Evolutionary conservation across 2,888 invertebrate species (phyloP).

Genomic region (Euclidia mi): DNA sequence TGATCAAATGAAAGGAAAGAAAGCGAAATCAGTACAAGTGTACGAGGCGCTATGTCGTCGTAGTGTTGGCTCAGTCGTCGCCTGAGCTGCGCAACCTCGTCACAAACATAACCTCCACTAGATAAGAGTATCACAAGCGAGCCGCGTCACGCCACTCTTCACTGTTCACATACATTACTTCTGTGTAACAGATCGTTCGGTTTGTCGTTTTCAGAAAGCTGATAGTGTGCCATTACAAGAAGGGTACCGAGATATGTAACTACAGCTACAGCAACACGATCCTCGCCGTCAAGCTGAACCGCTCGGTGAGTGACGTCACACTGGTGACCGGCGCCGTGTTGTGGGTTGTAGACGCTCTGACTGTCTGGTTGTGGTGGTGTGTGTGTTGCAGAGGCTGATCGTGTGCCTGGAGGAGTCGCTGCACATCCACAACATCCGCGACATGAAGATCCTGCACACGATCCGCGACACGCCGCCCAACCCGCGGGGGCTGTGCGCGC

Average conservation of each 20-base stretch:
- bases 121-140: too few relatives aligned
- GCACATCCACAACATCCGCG: constrained; percentile 99
- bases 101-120: too few relatives aligned
- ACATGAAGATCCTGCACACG: constrained; percentile 99
- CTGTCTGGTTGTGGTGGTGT: too few relatives aligned
- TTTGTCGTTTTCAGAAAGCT: constrained; percentile 90
- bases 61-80: too few relatives aligned
- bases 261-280: constrained; percentile 98
- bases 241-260: constrained; percentile 99
- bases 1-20: too few relatives aligned
- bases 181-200: too few relatives aligned
- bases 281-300: constrained; percentile 98
- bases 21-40: too few relatives aligned
- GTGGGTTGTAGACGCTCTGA: too few relatives aligned
- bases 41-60: too few relatives aligned
- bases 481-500: constrained; percentile 97
- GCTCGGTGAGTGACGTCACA: constrained; percentile 93
- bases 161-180: not conserved
- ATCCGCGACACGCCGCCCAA: constrained; percentile 99
- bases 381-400: constrained; percentile 93
- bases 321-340: too few relatives aligned
- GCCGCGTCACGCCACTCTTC: not conserved
- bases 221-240: constrained; percentile 99
- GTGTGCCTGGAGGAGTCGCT: constrained; percentile 99
- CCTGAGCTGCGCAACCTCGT: too few relatives aligned